Conservation (phyloP, 2,888 invertebrate species). For the Pandemis corylana region DNA sequence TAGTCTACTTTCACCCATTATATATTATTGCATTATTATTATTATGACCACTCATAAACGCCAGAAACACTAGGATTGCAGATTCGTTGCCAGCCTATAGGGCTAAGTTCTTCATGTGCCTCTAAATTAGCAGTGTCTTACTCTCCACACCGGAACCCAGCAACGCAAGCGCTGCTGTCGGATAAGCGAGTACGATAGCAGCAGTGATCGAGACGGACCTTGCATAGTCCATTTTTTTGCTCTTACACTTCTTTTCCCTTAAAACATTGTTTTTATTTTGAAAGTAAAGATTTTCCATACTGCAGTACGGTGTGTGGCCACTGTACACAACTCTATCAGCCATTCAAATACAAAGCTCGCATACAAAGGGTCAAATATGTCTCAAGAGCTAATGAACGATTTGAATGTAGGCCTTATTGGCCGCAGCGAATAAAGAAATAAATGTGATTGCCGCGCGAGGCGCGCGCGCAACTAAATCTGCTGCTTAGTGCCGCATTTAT, state of each 20-base stretch:
- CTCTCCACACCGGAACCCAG: no score
- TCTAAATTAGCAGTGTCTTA: no score
- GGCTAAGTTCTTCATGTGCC: no score
- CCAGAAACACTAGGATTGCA: no score
- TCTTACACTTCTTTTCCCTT: background rate
- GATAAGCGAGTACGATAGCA: no score
- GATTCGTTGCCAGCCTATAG: no score
- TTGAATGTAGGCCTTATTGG: conserved; percentile 81
- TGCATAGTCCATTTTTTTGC: no score
- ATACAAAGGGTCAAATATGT: conserved; percentile 74
- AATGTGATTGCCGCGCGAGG: conserved; percentile 65
- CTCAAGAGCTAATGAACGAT: conserved; percentile 77
- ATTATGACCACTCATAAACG: no score
- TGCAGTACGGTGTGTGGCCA: conserved; percentile 51
- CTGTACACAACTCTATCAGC: conserved; percentile 60
- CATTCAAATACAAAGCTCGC: conserved; percentile 68
- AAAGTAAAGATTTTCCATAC: conserved; percentile 29
- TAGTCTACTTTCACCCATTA: no score
- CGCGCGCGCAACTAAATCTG: conserved; percentile 73
- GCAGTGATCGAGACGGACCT: no score
- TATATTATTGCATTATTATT: no score
- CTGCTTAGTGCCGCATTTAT: conserved; percentile 67
- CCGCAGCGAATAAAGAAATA: conserved; percentile 77
- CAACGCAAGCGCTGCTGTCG: no score
- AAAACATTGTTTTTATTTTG: background rate